These are phyloP conservation scores for Lysandra bellargus DNA, from an alignment of 2,888 invertebrate species.

Conservation along the genomic window DNA sequence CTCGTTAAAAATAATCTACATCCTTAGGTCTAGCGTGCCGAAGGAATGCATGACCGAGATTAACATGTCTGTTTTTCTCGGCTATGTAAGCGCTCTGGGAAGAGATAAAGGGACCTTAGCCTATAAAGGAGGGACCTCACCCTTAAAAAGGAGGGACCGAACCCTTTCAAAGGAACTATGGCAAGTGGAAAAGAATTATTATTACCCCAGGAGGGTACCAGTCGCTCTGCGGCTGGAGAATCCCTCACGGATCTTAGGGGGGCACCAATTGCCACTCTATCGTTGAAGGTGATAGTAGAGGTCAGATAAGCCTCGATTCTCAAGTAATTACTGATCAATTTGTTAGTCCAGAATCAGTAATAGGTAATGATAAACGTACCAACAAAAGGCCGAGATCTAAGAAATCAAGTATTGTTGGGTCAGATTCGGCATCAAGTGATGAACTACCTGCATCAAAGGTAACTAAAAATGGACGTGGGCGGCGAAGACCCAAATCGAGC, in stretches of 20 bases:
- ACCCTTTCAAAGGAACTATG: conserved; percentile 29
- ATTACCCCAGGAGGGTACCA: conserved; percentile 32
- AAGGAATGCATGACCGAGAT: neutral
- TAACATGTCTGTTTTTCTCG: neutral
- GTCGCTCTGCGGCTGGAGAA: conserved; percentile 23
- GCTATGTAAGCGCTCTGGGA: neutral
- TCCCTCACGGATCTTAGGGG: conserved; percentile 26
- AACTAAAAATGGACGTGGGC: no score
- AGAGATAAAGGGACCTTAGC: neutral
- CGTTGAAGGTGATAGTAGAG: no score
- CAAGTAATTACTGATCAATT: no score
- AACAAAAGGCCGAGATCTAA: no score
- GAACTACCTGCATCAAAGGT: no score
- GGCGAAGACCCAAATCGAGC: no score
- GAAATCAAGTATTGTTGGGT: no score
- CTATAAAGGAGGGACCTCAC: neutral
- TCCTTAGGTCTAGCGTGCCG: conserved; percentile 6
- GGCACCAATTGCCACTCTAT: neutral
- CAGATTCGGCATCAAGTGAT: no score
- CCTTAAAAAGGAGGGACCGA: conserved; percentile 18
- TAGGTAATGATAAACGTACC: no score
- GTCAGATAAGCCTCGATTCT: no score
- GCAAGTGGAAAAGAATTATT: conserved; percentile 13
- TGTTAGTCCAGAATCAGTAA: no score
- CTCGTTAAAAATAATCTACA: neutral